A percentile compares a stretch with the other conserved stretches of the same genome.
phyloP scores from a whole-genome alignment of 37 sponge, comb jelly and placozoan species.

The Cliona cf. orientalis region DNA sequence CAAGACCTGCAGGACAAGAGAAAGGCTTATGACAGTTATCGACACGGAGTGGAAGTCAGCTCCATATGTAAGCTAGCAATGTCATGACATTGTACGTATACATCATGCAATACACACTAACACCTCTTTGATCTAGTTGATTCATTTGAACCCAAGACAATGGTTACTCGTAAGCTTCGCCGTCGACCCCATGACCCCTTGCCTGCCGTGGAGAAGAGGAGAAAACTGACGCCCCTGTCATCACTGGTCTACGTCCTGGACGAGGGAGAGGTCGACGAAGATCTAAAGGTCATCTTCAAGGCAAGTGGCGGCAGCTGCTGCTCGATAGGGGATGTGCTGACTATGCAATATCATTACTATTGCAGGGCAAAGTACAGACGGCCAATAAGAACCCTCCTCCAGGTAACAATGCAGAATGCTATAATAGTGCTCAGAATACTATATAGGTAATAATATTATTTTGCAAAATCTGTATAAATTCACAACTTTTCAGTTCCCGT shows the following conservation, averaged over 20 bases:
- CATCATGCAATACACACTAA: not conserved
- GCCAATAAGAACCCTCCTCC: conserved; percentile 24
- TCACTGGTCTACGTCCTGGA: conserved; percentile 72
- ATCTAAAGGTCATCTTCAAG: conserved; percentile 78
- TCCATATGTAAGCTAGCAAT: not conserved
- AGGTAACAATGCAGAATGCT: not conserved
- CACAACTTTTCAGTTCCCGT: conserved; percentile 12
- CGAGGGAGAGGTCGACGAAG: conserved; percentile 76
- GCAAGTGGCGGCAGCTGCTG: conserved; percentile 1
- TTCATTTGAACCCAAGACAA: conserved; percentile 71
- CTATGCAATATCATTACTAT: not conserved
- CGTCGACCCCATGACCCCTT: conserved; percentile 68
- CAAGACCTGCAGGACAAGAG: conserved; percentile 76
- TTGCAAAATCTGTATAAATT: not conserved
- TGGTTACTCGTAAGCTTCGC: conserved; percentile 79
- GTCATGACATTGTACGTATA: not conserved
- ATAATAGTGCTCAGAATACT: not conserved
- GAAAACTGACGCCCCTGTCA: conserved; percentile 67
- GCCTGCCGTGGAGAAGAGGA: conserved; percentile 69
- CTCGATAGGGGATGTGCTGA: not conserved
- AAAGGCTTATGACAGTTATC: conserved; percentile 53
- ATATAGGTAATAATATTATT: not conserved
- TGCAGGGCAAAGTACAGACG: conserved; percentile 15
- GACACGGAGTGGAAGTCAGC: conserved; percentile 55
- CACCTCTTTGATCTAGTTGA: conserved; percentile 41